phyloP scores from a whole-genome alignment of 2,113 vertebrate species.

The Nicator chloris region DNA sequence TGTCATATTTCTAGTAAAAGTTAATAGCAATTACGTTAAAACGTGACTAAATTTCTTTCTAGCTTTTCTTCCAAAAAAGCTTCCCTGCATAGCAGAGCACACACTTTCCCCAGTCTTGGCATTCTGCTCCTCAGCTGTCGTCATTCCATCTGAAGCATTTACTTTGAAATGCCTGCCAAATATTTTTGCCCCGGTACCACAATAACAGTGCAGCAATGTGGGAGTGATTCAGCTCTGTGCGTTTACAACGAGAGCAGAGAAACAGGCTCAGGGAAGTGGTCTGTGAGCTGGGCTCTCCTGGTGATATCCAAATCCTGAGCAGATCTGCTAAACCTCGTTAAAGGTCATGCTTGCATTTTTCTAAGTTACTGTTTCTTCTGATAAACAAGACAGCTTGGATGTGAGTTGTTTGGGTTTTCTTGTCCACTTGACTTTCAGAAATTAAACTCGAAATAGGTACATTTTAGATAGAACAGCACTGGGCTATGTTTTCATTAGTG shows the following conservation, averaged over 20 bases:
- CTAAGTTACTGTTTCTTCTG: neutral
- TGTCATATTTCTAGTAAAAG: neutral
- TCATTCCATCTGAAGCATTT: slow-evolving; percentile 69
- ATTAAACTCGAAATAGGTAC: neutral
- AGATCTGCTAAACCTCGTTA: neutral
- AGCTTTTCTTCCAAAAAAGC: slow-evolving; percentile 37
- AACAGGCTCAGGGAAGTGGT: neutral
- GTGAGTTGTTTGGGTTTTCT: neutral
- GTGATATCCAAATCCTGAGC: neutral
- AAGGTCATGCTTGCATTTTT: neutral
- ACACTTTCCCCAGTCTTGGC: slow-evolving; percentile 69
- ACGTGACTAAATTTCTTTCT: slow-evolving; percentile 21
- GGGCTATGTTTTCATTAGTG: neutral
- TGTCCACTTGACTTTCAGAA: neutral
- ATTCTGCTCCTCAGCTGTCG: slow-evolving; percentile 55
- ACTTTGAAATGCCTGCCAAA: slow-evolving; percentile 78
- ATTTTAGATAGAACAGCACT: neutral
- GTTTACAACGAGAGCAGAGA: slow-evolving; percentile 15
- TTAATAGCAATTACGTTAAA: slow-evolving; percentile 3
- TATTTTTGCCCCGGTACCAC: slow-evolving; percentile 74
- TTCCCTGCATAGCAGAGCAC: slow-evolving; percentile 40
- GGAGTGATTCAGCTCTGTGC: slow-evolving; percentile 53
- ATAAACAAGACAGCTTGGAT: neutral
- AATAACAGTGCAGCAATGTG: slow-evolving; percentile 67
- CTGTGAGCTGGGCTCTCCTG: neutral